phyloP scores from a whole-genome alignment of 2,797 vertebrate species.

The Microctenopoma lineatum region DNA sequence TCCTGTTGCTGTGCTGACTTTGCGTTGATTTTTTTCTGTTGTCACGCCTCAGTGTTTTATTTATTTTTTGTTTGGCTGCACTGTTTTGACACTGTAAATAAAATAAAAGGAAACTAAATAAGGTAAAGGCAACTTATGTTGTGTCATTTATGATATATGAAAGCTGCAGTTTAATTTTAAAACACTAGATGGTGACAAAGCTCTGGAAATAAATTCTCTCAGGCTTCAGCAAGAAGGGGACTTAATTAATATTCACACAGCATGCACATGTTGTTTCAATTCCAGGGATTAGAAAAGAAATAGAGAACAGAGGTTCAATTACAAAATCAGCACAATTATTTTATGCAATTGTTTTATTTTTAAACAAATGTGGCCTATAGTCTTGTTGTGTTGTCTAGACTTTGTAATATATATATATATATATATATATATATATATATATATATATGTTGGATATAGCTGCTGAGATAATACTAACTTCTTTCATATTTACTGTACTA shows the following conservation, averaged over 20 bases:
- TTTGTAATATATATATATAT: not conserved
- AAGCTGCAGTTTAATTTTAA: constrained; percentile 34
- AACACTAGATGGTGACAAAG: constrained; percentile 45
- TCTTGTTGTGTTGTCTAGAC: not conserved
- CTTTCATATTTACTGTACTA: too few relatives aligned
- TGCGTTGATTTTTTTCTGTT: constrained; percentile 32
- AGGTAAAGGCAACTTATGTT: constrained; percentile 1
- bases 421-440: not conserved
- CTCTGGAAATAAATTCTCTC: constrained; percentile 2
- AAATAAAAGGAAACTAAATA: constrained; percentile 52
- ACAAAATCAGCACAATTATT: too few relatives aligned
- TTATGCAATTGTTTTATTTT: not conserved
- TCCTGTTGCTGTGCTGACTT: constrained; percentile 62
- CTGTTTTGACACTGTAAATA: constrained; percentile 78
- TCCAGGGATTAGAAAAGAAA: not conserved
- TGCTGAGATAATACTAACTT: too few relatives aligned
- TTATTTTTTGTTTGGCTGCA: constrained; percentile 73
- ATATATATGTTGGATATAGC: too few relatives aligned
- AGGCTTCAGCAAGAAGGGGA: fast-evolving
- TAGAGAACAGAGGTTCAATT: too few relatives aligned
- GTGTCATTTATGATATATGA: constrained; percentile 3
- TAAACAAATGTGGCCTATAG: not conserved
- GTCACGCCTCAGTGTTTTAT: constrained; percentile 63
- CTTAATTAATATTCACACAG: not conserved
- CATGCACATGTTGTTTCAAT: not conserved